These are phyloP conservation scores for Ceratotherium simum DNA, from an alignment of 2,113 vertebrate species.

Conservation along the genomic window DNA sequence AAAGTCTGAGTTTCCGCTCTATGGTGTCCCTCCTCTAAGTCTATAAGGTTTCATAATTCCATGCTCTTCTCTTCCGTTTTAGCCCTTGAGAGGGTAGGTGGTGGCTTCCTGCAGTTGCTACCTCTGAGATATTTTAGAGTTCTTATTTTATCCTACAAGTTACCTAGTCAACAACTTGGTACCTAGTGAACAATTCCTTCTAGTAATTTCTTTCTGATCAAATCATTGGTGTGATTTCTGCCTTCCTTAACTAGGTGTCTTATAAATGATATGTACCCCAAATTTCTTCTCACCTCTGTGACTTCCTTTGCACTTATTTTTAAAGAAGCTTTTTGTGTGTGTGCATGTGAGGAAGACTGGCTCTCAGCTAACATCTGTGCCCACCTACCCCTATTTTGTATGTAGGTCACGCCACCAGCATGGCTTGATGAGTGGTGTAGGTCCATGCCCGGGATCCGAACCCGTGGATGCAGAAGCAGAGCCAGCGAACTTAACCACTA, in stretches of 20 bases:
- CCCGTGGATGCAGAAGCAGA: too few relatives aligned
- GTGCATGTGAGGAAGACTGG: too few relatives aligned
- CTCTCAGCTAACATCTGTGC: too few relatives aligned
- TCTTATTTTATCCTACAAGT: neutral
- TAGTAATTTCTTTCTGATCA: neutral
- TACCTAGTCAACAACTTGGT: neutral
- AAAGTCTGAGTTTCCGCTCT: neutral
- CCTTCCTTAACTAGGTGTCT: neutral
- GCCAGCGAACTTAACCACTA: too few relatives aligned
- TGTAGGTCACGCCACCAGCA: too few relatives aligned
- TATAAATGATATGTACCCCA: rapidly evolving
- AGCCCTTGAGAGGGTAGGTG: neutral
- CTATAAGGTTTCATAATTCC: neutral
- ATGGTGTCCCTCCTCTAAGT: neutral
- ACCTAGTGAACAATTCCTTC: neutral
- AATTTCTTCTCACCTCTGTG: neutral
- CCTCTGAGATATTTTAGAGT: neutral
- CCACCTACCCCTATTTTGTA: too few relatives aligned
- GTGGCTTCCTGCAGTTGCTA: too few relatives aligned
- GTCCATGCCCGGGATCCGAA: too few relatives aligned
- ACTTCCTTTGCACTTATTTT: neutral
- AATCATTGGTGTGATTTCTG: neutral
- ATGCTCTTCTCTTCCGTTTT: neutral
- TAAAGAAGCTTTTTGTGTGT: neutral
- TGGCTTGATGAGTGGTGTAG: too few relatives aligned